These are phyloP conservation scores for Crotophaga sulcirostris DNA, from an alignment of 2,113 vertebrate species.

Conservation along the genomic window DNA sequence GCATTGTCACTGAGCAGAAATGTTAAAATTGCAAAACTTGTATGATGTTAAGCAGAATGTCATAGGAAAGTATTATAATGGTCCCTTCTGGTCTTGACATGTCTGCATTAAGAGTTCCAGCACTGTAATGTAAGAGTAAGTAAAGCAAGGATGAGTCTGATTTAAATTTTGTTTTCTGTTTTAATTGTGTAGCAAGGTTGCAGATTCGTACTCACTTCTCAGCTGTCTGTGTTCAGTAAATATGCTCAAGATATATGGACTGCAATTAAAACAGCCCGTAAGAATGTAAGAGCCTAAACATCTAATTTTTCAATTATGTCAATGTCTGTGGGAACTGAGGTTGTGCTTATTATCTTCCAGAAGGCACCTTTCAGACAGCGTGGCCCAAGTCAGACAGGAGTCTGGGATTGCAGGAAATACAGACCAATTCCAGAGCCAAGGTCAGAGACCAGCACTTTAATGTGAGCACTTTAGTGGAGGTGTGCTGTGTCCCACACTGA, in stretches of 20 bases:
- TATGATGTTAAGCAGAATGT: neutral
- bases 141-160: neutral
- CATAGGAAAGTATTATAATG: neutral
- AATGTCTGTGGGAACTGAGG: slow-evolving; percentile 10
- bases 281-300: slow-evolving; percentile 31
- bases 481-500: neutral
- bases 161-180: neutral
- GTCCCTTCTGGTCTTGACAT: neutral
- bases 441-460: neutral
- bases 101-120: neutral
- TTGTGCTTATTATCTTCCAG: slow-evolving; percentile 20
- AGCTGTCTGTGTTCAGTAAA: neutral
- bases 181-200: neutral
- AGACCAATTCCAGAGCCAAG: neutral
- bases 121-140: neutral
- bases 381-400: neutral
- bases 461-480: neutral
- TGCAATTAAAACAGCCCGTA: slow-evolving; percentile 33
- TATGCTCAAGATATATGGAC: neutral
- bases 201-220: neutral
- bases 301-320: slow-evolving; percentile 49
- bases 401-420: neutral
- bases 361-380: neutral
- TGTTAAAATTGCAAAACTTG: neutral
- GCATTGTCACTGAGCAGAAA: neutral